Conservation (phyloP, 2,797 vertebrate species). For the Sitta carolinensis region DNA sequence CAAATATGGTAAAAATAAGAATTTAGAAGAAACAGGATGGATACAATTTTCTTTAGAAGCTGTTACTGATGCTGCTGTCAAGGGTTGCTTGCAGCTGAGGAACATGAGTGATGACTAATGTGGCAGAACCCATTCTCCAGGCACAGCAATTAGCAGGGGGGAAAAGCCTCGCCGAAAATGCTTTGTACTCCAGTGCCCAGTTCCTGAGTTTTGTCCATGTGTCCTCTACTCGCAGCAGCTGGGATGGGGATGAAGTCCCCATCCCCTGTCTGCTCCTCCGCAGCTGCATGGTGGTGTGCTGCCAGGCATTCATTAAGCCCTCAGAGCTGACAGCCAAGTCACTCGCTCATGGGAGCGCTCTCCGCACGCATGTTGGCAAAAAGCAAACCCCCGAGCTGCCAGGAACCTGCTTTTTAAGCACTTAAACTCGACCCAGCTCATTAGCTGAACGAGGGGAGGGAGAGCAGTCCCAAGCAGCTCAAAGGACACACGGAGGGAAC, state of each 20-base stretch:
- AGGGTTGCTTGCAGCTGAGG: not conserved
- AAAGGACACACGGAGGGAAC: rapidly evolving
- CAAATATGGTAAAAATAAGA: not conserved
- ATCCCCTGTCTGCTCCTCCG: not conserved
- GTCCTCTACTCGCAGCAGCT: not conserved
- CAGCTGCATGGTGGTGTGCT: not conserved
- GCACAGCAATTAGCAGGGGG: not conserved
- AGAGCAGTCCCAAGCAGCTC: not conserved
- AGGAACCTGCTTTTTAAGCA: not conserved
- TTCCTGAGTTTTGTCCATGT: not conserved
- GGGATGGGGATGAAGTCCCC: not conserved
- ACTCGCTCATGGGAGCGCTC: rapidly evolving
- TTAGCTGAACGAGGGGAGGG: not conserved
- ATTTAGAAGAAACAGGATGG: not conserved
- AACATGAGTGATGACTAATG: not conserved
- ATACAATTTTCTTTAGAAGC: slow-evolving; percentile 35
- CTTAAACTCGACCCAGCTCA: not conserved
- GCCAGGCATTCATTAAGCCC: not conserved
- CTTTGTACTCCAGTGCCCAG: rapidly evolving
- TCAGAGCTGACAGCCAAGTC: not conserved
- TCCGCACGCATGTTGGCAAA: rapidly evolving
- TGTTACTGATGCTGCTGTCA: slow-evolving; percentile 56
- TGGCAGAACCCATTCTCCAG: not conserved
- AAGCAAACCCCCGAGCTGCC: not conserved
- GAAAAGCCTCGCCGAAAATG: rapidly evolving